Conservation (phyloP, 2,888 invertebrate genomes). For the Biston stratarius region DNA sequence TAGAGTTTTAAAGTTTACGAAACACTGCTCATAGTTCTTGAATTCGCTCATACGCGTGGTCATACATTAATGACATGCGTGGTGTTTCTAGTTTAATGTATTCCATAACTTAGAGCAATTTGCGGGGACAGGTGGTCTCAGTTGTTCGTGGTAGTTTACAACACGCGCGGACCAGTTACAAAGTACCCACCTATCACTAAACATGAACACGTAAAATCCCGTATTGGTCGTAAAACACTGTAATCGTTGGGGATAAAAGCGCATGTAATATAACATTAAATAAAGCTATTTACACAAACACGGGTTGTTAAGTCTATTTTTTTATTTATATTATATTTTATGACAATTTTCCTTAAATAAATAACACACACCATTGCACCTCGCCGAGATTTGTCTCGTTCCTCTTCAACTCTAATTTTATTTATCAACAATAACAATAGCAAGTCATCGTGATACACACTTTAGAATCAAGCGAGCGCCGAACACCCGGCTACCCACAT, state of each 20-base stretch:
- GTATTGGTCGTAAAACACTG: slow-evolving; percentile 1
- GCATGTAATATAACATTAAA: background rate
- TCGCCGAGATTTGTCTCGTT: no score
- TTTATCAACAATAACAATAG: no score
- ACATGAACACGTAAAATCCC: slow-evolving; percentile 16
- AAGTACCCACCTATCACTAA: slow-evolving; percentile 15
- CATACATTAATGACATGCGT: background rate
- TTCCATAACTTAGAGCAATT: slow-evolving; percentile 41
- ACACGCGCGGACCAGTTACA: slow-evolving; percentile 15
- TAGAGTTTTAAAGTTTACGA: no score
- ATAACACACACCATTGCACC: no score
- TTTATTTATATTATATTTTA: no score
- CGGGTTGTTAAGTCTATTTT: no score
- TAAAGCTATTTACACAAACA: background rate
- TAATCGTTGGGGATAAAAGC: background rate
- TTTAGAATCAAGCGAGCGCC: no score
- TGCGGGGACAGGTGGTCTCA: slow-evolving; percentile 44
- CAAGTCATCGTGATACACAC: no score
- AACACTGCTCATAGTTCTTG: background rate
- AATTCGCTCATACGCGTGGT: background rate
- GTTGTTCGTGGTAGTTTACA: slow-evolving; percentile 45
- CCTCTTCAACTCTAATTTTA: no score
- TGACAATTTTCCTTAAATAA: no score
- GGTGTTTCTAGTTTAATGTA: background rate
- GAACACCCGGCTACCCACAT: no score